Evolutionary conservation across 2,113 vertebrate genomes (phyloP).

Genomic region (Alethe diademata): DNA sequence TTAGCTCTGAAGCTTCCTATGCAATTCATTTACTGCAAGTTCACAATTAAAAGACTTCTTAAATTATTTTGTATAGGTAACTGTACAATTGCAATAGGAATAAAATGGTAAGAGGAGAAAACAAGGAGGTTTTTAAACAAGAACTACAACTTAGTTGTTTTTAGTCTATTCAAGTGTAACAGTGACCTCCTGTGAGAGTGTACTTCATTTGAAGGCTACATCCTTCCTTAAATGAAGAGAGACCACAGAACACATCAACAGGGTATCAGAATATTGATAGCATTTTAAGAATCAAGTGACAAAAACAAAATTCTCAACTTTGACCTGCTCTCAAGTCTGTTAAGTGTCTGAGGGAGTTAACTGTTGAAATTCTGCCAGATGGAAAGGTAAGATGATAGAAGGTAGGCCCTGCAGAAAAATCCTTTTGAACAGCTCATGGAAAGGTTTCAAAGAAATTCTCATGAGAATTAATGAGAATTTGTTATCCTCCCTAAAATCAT

Average conservation of each 20-base stretch:
- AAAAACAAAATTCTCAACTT: background rate
- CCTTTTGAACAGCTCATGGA: background rate
- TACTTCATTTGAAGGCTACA: background rate
- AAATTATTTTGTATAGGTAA: background rate
- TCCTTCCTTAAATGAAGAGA: background rate
- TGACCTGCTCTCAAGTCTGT: background rate
- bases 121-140: background rate
- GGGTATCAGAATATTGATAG: background rate
- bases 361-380: background rate
- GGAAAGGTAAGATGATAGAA: background rate
- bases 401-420: background rate
- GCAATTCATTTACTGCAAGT: background rate
- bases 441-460: background rate
- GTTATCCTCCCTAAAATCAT: background rate
- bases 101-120: background rate
- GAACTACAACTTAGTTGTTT: background rate
- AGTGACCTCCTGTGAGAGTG: background rate
- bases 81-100: background rate
- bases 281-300: background rate
- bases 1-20: background rate
- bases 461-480: background rate
- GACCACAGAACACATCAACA: background rate
- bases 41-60: background rate
- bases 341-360: background rate
- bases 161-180: background rate